Conservation (phyloP, 2,113 vertebrate genomes). For the Zonotrichia leucophrys region DNA sequence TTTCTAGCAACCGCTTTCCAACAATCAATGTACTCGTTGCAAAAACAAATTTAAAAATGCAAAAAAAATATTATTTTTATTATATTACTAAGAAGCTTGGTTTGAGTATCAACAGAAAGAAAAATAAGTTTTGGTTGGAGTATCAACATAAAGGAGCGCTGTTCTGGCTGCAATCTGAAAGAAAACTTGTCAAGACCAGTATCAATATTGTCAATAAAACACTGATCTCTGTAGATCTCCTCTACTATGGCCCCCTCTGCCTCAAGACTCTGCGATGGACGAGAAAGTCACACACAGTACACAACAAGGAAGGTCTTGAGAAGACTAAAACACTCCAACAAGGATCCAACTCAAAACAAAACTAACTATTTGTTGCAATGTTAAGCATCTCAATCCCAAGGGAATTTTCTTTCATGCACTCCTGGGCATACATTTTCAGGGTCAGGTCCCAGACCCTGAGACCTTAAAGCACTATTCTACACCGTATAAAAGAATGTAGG, state of each 20-base stretch:
- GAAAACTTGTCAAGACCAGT: not conserved
- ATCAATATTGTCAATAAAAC: not conserved
- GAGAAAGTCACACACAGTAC: not conserved
- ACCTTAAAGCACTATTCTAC: not conserved
- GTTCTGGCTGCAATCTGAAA: not conserved
- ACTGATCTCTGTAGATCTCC: not conserved
- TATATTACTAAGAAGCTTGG: not conserved
- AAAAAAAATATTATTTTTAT: not conserved
- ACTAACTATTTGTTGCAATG: not conserved
- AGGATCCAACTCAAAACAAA: not conserved
- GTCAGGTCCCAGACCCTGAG: not conserved
- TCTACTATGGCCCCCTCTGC: not conserved
- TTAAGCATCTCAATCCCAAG: not conserved
- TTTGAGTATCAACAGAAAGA: not conserved
- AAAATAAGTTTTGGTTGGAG: not conserved
- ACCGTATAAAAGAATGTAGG: fast-evolving
- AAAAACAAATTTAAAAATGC: not conserved
- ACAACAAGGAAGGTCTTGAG: not conserved
- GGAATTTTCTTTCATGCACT: not conserved
- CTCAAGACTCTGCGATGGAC: not conserved
- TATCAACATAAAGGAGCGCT: not conserved
- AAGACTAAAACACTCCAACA: not conserved
- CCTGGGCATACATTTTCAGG: not conserved
- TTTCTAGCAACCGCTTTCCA: not conserved
- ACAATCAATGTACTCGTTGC: fast-evolving